These are phyloP conservation scores for Papilio dardanus DNA, from an alignment of 1,140 invertebrate species.

Conservation along the genomic window DNA sequence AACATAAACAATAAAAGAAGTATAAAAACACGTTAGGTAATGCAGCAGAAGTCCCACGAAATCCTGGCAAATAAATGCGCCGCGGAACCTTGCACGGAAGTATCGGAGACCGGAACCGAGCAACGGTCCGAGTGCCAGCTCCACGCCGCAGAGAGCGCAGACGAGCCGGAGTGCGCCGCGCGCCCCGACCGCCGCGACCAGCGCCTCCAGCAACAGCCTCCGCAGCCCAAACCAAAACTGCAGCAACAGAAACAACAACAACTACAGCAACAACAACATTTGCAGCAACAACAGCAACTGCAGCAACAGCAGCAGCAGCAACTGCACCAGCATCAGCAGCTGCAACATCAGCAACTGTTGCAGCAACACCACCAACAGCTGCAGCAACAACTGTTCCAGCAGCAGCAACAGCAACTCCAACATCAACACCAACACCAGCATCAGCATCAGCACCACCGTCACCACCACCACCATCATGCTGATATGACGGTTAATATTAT, in stretches of 20 bases:
- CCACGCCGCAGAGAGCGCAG: slow-evolving; percentile 72
- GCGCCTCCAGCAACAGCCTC: slow-evolving; percentile 48
- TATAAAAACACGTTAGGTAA: slow-evolving; percentile 57
- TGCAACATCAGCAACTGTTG: neutral
- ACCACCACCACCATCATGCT: slow-evolving; percentile 48
- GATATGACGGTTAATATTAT: slow-evolving; percentile 42
- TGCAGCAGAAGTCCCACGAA: slow-evolving; percentile 81
- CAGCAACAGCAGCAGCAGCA: neutral
- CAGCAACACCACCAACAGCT: neutral
- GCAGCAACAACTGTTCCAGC: slow-evolving; percentile 9
- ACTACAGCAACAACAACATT: slow-evolving; percentile 22
- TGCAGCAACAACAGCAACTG: slow-evolving; percentile 17
- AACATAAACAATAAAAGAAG: slow-evolving; percentile 24
- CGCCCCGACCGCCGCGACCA: slow-evolving; percentile 46
- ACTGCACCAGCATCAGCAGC: neutral
- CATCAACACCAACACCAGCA: slow-evolving; percentile 50
- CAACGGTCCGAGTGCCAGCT: slow-evolving; percentile 67
- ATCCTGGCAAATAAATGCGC: slow-evolving; percentile 73
- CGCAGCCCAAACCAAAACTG: slow-evolving; percentile 39
- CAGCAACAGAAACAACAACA: slow-evolving; percentile 17
- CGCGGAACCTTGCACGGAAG: slow-evolving; percentile 44
- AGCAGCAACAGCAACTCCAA: slow-evolving; percentile 43
- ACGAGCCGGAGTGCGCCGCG: slow-evolving; percentile 60
- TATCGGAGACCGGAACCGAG: slow-evolving; percentile 55
- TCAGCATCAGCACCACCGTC: slow-evolving; percentile 43